These are phyloP conservation scores for Misgurnus anguillicaudatus DNA, from an alignment of 2,113 vertebrate genomes.

Conservation along the genomic window DNA sequence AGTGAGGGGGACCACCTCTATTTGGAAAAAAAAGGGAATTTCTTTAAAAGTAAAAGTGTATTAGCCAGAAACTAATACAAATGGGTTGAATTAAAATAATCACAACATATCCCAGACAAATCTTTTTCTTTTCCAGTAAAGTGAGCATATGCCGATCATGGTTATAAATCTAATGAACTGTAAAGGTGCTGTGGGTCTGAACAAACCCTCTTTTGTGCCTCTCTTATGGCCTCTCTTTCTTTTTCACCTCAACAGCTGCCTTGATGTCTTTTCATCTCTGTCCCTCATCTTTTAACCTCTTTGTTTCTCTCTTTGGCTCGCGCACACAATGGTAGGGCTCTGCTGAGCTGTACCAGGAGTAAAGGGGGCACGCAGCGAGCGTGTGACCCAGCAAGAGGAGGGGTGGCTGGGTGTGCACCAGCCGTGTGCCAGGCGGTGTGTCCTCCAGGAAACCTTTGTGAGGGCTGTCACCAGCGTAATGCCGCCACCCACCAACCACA, in stretches of 20 bases:
- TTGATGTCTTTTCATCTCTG: not conserved
- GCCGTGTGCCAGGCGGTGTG: conserved; percentile 45
- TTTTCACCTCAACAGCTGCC: not conserved
- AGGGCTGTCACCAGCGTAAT: not conserved
- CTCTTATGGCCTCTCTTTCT: not conserved
- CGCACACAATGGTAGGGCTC: not conserved
- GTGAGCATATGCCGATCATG: not conserved
- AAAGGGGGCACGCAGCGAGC: conserved; percentile 41
- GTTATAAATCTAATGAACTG: not conserved
- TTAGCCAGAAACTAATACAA: no score
- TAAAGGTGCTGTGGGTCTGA: not conserved
- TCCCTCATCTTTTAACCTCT: not conserved
- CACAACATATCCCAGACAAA: not conserved
- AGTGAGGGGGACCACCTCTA: no score
- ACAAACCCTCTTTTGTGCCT: conserved; percentile 5
- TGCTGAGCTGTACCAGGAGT: conserved; percentile 60
- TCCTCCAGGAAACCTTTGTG: not conserved
- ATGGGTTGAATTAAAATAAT: no score
- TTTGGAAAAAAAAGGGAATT: no score
- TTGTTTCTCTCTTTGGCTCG: not conserved
- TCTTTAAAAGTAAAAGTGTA: no score
- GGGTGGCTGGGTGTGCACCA: not conserved
- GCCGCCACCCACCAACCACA: conserved; percentile 4
- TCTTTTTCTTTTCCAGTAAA: not conserved
- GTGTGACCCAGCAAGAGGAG: conserved; percentile 62